These are phyloP conservation scores for Empidonax traillii DNA, from an alignment of 2,113 vertebrate genomes.

Conservation along the genomic window DNA sequence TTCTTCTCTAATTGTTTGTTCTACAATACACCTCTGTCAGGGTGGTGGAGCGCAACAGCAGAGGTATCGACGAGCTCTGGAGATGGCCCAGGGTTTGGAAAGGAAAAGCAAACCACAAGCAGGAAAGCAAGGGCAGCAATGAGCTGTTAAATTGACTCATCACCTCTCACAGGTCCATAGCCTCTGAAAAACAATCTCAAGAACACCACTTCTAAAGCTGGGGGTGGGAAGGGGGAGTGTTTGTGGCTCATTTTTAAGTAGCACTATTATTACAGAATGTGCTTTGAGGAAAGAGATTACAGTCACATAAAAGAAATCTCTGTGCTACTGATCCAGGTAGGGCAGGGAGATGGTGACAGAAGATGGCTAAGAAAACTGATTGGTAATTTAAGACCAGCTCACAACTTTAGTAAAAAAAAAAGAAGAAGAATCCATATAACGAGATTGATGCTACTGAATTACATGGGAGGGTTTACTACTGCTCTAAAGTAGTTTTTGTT, in stretches of 20 bases:
- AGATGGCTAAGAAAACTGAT: background rate
- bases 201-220: background rate
- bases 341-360: background rate
- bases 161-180: background rate
- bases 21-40: background rate
- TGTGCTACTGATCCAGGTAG: background rate
- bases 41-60: background rate
- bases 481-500: background rate
- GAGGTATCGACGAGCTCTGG: rapidly evolving
- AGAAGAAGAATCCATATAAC: background rate
- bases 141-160: background rate
- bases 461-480: background rate
- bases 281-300: background rate
- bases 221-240: background rate
- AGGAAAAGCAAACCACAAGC: background rate
- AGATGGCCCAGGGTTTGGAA: background rate
- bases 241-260: background rate
- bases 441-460: background rate
- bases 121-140: background rate
- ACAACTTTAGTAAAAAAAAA: background rate
- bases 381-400: background rate
- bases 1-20: background rate
- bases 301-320: background rate
- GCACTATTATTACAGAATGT: background rate
- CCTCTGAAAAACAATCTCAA: background rate